These are phyloP conservation scores for Gymnoscelis rufifasciata DNA, from an alignment of 2,888 invertebrate genomes.

Conservation along the genomic window DNA sequence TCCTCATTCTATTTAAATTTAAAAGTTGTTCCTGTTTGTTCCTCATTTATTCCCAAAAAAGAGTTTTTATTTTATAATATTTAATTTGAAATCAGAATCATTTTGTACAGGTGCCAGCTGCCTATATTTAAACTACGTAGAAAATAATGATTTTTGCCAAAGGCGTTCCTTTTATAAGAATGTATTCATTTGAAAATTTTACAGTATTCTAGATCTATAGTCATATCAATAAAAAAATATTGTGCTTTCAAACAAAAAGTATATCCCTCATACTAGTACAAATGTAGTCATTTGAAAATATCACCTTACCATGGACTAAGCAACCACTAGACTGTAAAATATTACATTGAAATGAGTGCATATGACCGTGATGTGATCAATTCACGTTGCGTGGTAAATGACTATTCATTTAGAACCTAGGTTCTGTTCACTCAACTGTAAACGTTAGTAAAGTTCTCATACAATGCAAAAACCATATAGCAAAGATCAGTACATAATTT, in stretches of 20 bases:
- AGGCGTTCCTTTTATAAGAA: not conserved
- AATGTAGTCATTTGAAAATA: not conserved
- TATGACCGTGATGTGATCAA: constrained; percentile 9
- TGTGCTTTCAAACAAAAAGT: too few species aligned
- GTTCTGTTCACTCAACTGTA: constrained; percentile 55
- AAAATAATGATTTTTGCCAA: not conserved
- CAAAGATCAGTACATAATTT: constrained; percentile 3
- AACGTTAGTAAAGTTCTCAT: constrained; percentile 62
- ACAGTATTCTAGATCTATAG: too few species aligned
- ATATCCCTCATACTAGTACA: too few species aligned
- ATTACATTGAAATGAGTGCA: constrained; percentile 2
- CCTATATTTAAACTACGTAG: too few species aligned
- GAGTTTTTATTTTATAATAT: not conserved
- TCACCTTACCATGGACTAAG: not conserved
- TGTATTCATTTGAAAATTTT: not conserved
- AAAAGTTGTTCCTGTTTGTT: not conserved
- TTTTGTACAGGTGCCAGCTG: too few species aligned
- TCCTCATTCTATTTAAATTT: not conserved
- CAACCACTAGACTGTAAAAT: constrained; percentile 4
- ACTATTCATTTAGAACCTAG: constrained; percentile 33
- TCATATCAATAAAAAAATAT: too few species aligned
- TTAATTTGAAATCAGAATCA: not conserved
- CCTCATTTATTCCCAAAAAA: not conserved
- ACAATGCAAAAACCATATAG: constrained; percentile 32
- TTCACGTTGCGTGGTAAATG: constrained; percentile 37